A percentile compares a stretch with the other conserved stretches of the same genome.
Evolutionary conservation across 2,113 vertebrate species (phyloP).

Genomic region (Phalacrocorax brasilianus): DNA sequence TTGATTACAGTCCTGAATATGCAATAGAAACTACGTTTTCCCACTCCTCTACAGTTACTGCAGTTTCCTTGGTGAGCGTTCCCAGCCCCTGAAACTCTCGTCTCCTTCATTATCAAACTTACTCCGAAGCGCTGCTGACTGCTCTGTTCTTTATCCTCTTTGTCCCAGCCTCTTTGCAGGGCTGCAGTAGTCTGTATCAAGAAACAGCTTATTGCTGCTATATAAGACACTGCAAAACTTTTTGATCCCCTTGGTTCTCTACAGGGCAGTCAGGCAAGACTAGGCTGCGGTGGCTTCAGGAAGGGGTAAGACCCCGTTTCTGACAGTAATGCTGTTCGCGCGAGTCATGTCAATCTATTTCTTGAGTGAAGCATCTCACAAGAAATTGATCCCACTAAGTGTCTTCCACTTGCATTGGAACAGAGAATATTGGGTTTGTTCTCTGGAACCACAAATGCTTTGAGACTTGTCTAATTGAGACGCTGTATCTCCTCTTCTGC

Average conservation of each 20-base stretch:
- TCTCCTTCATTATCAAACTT: not conserved
- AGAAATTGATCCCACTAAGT: not conserved
- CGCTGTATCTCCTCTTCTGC: not conserved
- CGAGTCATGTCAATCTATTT: not conserved
- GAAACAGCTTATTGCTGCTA: not conserved
- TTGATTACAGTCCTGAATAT: constrained; percentile 32
- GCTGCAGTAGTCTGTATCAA: not conserved
- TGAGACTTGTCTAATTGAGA: not conserved
- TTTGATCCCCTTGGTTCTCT: not conserved
- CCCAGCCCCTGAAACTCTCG: constrained; percentile 10
- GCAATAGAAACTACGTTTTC: constrained; percentile 36
- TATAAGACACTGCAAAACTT: not conserved
- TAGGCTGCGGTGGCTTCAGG: not conserved
- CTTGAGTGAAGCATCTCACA: not conserved
- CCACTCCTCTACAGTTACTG: not conserved
- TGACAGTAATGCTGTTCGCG: not conserved
- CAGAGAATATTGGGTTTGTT: not conserved
- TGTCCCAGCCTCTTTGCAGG: not conserved
- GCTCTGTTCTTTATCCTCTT: not conserved
- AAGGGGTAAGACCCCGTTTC: not conserved
- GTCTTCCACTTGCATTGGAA: not conserved
- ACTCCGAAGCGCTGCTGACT: not conserved
- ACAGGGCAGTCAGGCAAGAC: not conserved
- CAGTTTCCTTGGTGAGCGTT: not conserved
- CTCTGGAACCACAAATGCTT: not conserved